These are phyloP conservation scores for Apotomis capreana DNA, from an alignment of 2,888 invertebrate genomes.

Conservation along the genomic window DNA sequence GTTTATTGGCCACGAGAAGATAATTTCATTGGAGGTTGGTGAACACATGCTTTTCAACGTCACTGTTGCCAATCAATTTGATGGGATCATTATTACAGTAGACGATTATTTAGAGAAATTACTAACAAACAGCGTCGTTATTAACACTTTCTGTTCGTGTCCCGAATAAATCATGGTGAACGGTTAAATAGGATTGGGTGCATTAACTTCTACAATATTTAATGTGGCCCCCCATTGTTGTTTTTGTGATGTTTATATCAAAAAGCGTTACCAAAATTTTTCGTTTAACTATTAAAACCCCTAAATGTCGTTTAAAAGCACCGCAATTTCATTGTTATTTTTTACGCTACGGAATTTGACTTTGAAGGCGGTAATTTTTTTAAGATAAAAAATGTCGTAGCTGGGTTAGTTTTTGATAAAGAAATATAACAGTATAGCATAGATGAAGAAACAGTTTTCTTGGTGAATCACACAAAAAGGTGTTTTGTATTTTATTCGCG, in stretches of 20 bases:
- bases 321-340: constrained; percentile 23
- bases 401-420: constrained; percentile 34
- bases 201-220: constrained; percentile 11
- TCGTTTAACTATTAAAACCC: constrained; percentile 18
- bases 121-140: neutral
- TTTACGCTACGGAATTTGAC: constrained; percentile 21
- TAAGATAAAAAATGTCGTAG: constrained; percentile 18
- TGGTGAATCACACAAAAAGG: constrained; percentile 39
- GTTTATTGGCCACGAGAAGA: constrained; percentile 1
- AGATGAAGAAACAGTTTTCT: constrained; percentile 34
- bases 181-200: constrained; percentile 9
- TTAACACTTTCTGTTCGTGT: constrained; percentile 25
- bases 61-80: neutral
- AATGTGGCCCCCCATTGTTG: constrained; percentile 5
- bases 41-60: neutral
- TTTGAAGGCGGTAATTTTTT: constrained; percentile 19
- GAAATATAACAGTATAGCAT: constrained; percentile 38
- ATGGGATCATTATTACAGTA: constrained; percentile 4
- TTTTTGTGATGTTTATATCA: constrained; percentile 5
- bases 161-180: constrained; percentile 9
- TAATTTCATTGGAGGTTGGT: neutral
- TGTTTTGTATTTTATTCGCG: constrained; percentile 35
- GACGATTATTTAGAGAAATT: neutral
- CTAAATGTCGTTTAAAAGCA: constrained; percentile 20
- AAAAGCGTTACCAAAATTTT: constrained; percentile 10